Evolutionary conservation across 2,113 vertebrate genomes (phyloP), one percentile per base, ranked within the genome.

Genomic region (Kryptolebias marmoratus): DNA sequence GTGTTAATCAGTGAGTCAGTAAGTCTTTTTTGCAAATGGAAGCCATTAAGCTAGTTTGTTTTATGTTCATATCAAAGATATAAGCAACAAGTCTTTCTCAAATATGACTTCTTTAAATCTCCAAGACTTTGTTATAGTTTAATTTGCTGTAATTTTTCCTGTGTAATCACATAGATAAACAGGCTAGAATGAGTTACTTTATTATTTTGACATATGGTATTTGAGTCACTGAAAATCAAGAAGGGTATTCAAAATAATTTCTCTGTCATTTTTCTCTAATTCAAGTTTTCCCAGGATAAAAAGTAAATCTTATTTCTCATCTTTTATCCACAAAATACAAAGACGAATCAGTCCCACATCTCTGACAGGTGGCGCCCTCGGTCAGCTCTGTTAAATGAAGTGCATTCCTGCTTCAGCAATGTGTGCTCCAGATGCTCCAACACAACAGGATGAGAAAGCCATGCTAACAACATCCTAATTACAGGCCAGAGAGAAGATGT

Each of bases 401-500:
- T 75, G 62, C 77, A 77, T 90, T 85, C 83, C 74, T 69, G 67
- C 64, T 15, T 61, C 82, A 54, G 71, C 77, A 85, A 85, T 88
- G 86, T 91, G 88, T 56, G 58, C 64, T 83, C 80, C 89, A 91
- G 83, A 90, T 89, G 90, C 87, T 87, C 22, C 22, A 74, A 54
- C 50, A 63, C 62, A 65, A 79, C 71, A 52, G 73, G 81, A 87
- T 77, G 69, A 66, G 64, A 84, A 78, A 87, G 75, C 66, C 78
- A 78, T 70, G 71, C 78, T 81, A 86, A 87, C 79, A 83, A 74
- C 85, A 82, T 89, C 79, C 69, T 88, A 89, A 91, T 92, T 91
- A 88, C 75, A 91, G 85, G 73, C 77, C 76, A 54, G 75, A 58
- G 80, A 72, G 75, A 80, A 72, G 48, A 85, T 78, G 79, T 74